These are phyloP conservation scores for Scylla paramamosain DNA, from an alignment of 1,140 invertebrate species.

Conservation along the genomic window DNA sequence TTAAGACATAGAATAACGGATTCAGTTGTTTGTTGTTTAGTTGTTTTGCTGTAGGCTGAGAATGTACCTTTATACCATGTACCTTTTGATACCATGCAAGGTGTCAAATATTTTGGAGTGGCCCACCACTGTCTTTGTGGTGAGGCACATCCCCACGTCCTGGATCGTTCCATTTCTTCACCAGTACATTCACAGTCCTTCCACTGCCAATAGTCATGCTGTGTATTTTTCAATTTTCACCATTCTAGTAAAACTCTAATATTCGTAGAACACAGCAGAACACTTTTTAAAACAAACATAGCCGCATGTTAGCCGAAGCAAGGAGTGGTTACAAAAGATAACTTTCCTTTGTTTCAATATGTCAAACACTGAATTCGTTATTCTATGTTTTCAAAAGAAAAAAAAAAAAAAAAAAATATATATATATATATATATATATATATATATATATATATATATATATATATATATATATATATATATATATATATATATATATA, in stretches of 20 bases:
- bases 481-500: constrained; percentile 46
- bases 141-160: neutral
- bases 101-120: too few relatives aligned
- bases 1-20: neutral
- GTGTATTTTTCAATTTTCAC: neutral
- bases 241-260: too few relatives aligned
- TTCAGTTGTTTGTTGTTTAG: neutral
- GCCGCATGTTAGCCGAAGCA: neutral
- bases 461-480: neutral
- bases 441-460: constrained; percentile 44
- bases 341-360: neutral
- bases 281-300: neutral
- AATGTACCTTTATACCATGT: too few relatives aligned
- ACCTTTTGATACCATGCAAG: neutral
- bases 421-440: constrained; percentile 54
- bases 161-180: neutral
- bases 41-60: neutral
- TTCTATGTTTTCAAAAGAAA: too few relatives aligned
- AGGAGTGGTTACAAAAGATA: neutral
- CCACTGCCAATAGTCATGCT: neutral
- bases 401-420: neutral
- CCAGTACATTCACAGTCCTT: too few relatives aligned
- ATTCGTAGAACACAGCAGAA: neutral
- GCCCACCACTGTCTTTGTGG: too few relatives aligned
- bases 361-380: too few relatives aligned